Base-by-base conservation (phyloP, 2,797 vertebrate genomes). In the Enteromius treurensis region DNA sequence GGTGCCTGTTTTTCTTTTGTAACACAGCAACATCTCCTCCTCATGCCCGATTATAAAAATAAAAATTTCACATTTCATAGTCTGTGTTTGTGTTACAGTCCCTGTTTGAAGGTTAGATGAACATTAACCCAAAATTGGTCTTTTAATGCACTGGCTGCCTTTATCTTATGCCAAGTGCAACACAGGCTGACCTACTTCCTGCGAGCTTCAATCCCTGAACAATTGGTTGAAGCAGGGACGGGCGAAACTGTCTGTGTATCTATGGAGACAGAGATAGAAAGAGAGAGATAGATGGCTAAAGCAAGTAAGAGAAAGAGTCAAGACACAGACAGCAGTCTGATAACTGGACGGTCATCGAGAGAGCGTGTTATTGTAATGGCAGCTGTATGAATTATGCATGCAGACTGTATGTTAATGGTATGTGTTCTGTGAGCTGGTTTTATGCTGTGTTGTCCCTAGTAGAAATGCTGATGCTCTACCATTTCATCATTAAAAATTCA, bases 321-420 rank as follows among this genome's bases (percentile, higher is more conserved):
- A 68, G 67, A 62, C 51, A 47, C 29, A 77, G 80, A 69, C 77
- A 87, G 81, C 87, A 83, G 86, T 80, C 77, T 70, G 80, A 91
- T 88, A 42, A 86, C 71, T 69, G 42, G 82, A 78, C 0, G 8
- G 73, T 77, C 74, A 82, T 88, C 88, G 65, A 81, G 80, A 88
- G 60, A 82, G 84, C 73, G 55, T 85, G 80, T 87, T 73, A 83
- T 81, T 88, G 84, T 88, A 88, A 86, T 87, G 85, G 82, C 85
- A 87, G 88, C 80, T 84, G 76, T 85, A 81, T 91, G 80, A 91
- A 91, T 93, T 89, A 90, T 90, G 87, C 80, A 91, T 90, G 89
- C 75, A 77, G 51, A 83, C 83, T 89, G 86, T 88, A 83, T 79
- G 75, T 82, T 88, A 88, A 79, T 55, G 77, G 76, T 47, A n/a